These are phyloP conservation scores for Coreius guichenoti DNA, from an alignment of 2,797 vertebrate genomes.

Conservation along the genomic window DNA sequence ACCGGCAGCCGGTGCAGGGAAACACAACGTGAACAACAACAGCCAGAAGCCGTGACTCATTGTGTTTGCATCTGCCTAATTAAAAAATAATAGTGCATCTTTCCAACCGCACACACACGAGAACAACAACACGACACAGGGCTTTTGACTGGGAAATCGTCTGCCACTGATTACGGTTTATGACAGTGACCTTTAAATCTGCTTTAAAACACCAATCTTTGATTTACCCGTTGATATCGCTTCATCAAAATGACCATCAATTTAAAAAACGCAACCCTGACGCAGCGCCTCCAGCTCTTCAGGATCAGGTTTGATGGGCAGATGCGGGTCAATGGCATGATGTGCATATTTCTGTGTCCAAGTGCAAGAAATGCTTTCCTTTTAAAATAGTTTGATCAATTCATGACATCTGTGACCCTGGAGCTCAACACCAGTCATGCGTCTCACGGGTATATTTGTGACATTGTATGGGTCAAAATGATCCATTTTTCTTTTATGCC, in stretches of 20 bases:
- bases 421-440: too few species aligned
- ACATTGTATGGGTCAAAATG: too few species aligned
- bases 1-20: conserved; percentile 22
- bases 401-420: too few species aligned
- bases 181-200: background rate
- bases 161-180: background rate
- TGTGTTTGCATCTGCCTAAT: conserved; percentile 58
- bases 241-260: too few species aligned
- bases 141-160: background rate
- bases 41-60: conserved; percentile 53
- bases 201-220: too few species aligned
- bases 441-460: too few species aligned
- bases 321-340: background rate
- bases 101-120: background rate
- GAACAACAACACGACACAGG: background rate
- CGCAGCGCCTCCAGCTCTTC: background rate
- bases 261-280: background rate
- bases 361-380: too few species aligned
- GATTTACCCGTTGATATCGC: too few species aligned
- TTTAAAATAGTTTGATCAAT: too few species aligned
- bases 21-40: conserved; percentile 49
- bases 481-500: too few species aligned
- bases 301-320: background rate
- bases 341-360: too few species aligned
- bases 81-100: conserved; percentile 37